phyloP scores from a whole-genome alignment of 1,140 invertebrate species.

The Diachasma alloeum region DNA sequence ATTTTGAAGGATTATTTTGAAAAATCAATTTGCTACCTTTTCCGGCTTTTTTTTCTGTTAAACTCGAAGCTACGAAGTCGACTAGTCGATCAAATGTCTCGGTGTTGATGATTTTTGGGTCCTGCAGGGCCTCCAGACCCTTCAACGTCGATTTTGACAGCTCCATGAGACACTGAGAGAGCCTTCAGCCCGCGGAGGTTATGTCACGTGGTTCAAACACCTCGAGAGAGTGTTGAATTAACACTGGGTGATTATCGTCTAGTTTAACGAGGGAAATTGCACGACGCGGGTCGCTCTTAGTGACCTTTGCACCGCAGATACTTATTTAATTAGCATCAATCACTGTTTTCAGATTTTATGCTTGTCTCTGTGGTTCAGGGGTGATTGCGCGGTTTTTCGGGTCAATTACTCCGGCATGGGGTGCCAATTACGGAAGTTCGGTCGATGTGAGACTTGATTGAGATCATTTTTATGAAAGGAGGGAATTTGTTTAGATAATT shows the following conservation, averaged over 20 bases:
- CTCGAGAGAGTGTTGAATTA: not conserved
- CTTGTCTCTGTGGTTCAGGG: not conserved
- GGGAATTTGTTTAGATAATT: too few species aligned
- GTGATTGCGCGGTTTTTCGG: not conserved
- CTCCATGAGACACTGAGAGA: constrained; percentile 43
- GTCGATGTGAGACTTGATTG: too few species aligned
- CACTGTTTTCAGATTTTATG: not conserved
- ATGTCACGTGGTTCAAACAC: not conserved
- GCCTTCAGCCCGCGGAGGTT: not conserved
- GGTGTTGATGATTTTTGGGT: constrained; percentile 49
- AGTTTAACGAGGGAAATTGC: too few species aligned
- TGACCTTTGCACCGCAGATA: too few species aligned
- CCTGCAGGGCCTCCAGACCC: constrained; percentile 44
- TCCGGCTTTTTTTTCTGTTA: constrained; percentile 41
- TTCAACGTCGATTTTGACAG: constrained; percentile 41
- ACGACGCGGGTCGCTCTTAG: too few species aligned
- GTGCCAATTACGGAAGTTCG: not conserved
- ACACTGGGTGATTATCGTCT: too few species aligned
- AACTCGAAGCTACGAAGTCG: constrained; percentile 48
- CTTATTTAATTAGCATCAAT: not conserved
- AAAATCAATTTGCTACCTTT: constrained; percentile 44
- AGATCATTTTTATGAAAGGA: not conserved
- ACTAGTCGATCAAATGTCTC: constrained; percentile 53
- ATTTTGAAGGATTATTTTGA: not conserved
- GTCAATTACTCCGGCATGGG: not conserved